Percentiles rank a stretch among this genome's conserved stretches.
Evolutionary conservation across 2,113 vertebrate species (phyloP).

Genomic region (Labrus mixtus): DNA sequence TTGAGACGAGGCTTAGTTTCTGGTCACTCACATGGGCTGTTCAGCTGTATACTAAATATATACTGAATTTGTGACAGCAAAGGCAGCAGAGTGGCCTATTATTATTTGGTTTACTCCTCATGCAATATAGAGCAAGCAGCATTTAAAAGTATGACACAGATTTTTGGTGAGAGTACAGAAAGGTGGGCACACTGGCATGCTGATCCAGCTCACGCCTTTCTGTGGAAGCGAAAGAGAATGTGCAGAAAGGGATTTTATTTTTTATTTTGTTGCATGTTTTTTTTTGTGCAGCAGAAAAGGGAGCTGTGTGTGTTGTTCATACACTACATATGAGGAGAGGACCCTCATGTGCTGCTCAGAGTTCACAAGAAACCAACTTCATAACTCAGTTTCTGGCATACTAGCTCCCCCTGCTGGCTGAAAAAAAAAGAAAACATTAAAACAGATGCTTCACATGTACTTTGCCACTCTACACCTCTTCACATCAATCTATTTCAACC

Average conservation of each 20-base stretch:
- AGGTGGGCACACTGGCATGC: constrained; percentile 11
- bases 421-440: no score
- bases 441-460: not conserved
- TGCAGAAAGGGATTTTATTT: constrained; percentile 12
- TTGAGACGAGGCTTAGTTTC: constrained; percentile 49
- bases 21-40: constrained; percentile 44
- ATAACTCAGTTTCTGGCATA: constrained; percentile 67
- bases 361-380: constrained; percentile 38
- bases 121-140: constrained; percentile 47
- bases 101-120: constrained; percentile 28
- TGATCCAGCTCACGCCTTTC: constrained; percentile 12
- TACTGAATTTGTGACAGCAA: constrained; percentile 34
- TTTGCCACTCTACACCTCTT: constrained; percentile 20
- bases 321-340: constrained; percentile 53
- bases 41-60: constrained; percentile 23
- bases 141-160: constrained; percentile 50
- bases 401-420: constrained; percentile 81
- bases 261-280: not conserved
- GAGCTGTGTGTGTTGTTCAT: constrained; percentile 47
- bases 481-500: constrained; percentile 39
- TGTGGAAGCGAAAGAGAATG: constrained; percentile 27
- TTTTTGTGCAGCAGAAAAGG: constrained; percentile 30
- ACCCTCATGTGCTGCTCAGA: constrained; percentile 34
- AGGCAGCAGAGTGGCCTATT: constrained; percentile 22
- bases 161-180: constrained; percentile 10